Conservation (phyloP, 2,797 vertebrate species). For the Phataginus tricuspis region DNA sequence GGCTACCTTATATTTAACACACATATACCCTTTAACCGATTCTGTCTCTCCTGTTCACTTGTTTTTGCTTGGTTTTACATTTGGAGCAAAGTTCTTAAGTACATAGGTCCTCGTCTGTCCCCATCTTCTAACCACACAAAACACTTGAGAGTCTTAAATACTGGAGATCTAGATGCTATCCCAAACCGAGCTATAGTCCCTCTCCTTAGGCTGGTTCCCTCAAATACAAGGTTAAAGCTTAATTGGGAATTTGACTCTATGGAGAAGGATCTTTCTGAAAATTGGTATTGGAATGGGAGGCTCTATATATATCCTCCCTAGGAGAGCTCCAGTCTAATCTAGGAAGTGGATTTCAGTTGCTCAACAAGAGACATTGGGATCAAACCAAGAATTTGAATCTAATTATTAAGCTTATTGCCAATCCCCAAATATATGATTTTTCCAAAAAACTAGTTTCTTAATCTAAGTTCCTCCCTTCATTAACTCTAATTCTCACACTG, state of each 20-base stretch:
- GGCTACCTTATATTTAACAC: neutral
- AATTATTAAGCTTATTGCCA: conserved; percentile 49
- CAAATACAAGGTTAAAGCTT: neutral
- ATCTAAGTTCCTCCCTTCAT: neutral
- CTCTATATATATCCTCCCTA: neutral
- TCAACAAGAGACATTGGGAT: conserved; percentile 36
- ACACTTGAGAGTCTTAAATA: neutral
- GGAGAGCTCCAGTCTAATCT: neutral
- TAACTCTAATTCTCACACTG: neutral
- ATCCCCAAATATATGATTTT: neutral
- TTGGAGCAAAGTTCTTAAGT: conserved; percentile 20
- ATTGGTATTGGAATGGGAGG: neutral
- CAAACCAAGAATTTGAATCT: conserved; percentile 45
- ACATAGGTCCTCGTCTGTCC: neutral
- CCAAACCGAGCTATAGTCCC: neutral
- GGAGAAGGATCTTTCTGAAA: neutral
- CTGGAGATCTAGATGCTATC: neutral
- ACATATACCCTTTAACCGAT: neutral
- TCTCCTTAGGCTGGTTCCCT: neutral
- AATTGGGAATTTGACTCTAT: neutral
- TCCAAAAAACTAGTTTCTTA: conserved; percentile 52
- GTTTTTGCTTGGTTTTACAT: conserved; percentile 33
- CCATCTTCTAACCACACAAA: neutral
- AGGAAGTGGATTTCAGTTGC: neutral
- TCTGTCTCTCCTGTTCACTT: conserved; percentile 34